A percentile compares a stretch with the other conserved stretches of the same genome.
phyloP scores from a whole-genome alignment of 1,140 invertebrate species.

The Drosophila carrolli region DNA sequence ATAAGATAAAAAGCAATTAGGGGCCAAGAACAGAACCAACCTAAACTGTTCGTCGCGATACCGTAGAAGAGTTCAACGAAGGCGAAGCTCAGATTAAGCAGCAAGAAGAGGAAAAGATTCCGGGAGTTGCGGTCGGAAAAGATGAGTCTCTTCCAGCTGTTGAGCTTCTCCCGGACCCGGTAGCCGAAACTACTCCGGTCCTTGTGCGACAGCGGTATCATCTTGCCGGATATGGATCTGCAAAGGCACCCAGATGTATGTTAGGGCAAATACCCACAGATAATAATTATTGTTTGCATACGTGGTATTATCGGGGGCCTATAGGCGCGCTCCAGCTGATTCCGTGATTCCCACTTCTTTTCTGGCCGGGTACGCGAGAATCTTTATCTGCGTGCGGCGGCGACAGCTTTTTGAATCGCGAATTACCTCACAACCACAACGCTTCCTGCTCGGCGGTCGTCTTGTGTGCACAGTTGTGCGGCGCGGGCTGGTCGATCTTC shows the following conservation, averaged over 20 bases:
- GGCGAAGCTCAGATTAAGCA: conserved; percentile 97
- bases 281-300: conserved; percentile 68
- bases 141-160: conserved; percentile 93
- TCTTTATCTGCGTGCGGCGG: conserved; percentile 40
- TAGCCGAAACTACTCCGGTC: conserved; percentile 88
- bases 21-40: conserved; percentile 81
- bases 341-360: conserved; percentile 25
- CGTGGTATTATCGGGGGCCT: conserved; percentile 72
- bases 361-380: conserved; percentile 44
- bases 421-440: conserved; percentile 37
- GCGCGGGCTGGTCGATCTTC: conserved; percentile 23
- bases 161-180: conserved; percentile 89
- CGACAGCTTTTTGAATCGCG: conserved; percentile 40
- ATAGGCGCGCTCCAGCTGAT: conserved; percentile 44
- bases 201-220: conserved; percentile 90
- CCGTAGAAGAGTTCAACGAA: conserved; percentile 98
- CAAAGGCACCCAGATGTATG: neutral
- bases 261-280: conserved; percentile 4
- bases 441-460: conserved; percentile 55
- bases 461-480: conserved; percentile 63
- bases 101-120: conserved; percentile 97
- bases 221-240: conserved; percentile 35
- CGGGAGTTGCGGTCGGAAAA: conserved; percentile 96
- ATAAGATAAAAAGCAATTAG: conserved; percentile 42
- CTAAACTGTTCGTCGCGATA: conserved; percentile 97